phyloP scores from a whole-genome alignment of 2,797 vertebrate species.

The Clarias platycephalus region DNA sequence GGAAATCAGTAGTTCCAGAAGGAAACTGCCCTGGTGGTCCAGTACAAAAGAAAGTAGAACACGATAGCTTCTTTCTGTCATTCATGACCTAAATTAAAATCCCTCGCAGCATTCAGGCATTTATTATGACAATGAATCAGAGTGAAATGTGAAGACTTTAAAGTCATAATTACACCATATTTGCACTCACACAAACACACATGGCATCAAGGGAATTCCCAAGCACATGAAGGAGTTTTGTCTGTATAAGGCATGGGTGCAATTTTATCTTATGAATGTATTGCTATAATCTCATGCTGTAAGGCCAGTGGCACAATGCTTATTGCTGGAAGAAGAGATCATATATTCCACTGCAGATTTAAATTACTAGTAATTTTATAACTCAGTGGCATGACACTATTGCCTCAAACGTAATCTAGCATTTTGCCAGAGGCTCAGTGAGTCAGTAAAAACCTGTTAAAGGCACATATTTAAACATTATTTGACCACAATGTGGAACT shows the following conservation, averaged over 20 bases:
- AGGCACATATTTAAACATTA: background rate
- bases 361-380: background rate
- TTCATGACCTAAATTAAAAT: background rate
- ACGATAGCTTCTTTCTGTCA: background rate
- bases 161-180: background rate
- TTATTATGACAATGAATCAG: background rate
- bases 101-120: background rate
- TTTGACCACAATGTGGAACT: background rate
- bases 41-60: background rate
- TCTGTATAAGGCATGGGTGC: too few species aligned
- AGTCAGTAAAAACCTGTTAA: background rate
- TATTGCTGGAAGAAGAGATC: background rate
- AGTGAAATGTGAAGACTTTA: background rate
- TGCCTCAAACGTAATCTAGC: background rate
- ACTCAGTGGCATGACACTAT: background rate
- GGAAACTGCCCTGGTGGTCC: conserved; percentile 5
- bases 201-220: background rate
- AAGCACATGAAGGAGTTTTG: background rate
- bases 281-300: background rate
- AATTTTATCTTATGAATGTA: background rate
- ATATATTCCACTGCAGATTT: conserved; percentile 11
- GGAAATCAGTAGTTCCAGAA: background rate
- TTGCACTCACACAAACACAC: background rate
- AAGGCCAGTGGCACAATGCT: background rate
- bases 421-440: background rate